Base-by-base conservation (phyloP, 2,888 invertebrate species). In the Drosophila paucipuncta region DNA sequence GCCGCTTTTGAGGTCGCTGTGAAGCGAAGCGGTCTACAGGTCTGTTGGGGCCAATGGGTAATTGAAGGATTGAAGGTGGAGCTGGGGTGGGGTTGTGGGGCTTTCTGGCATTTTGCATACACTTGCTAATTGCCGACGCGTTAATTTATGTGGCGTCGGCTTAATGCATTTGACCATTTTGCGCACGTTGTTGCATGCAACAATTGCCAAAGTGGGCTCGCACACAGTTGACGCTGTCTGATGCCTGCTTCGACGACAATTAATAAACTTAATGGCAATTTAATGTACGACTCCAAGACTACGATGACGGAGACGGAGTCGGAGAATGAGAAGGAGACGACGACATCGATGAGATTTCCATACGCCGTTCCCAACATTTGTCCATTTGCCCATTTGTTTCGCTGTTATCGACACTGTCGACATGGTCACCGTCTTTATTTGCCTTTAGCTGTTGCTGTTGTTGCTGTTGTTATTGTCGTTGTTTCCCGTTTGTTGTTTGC, bases 181-280 rank as follows among this genome's bases (percentile, higher is more conserved):
- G 73, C 61, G 68, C 25, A 54, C 39, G 54, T 76, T 61, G 63
- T 69, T 76, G 76, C 89, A 85, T 88, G 82, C 84, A 88, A 85
- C 88, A 85, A 88, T 88, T 88, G 83, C 85, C 54, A 57, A 54
- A 66, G 62, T 82, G 66, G 73, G 62, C 66, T n/a, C 55, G 28
- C 52, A 18, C 30, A 37, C 35, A 16, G 35, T 54, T 47, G 22
- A 33, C 47, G 31, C 49, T 37, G 39, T 49, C 62, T 73, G 81
- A 81, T 74, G 81, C 73, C 83, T 85, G 74, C 89, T 77, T 75
- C 73, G 78, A 71, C 82, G 79, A 82, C 88, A 90, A 90, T 88
- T 90, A 88, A 90, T 88, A 88, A 90, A 90, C 80, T 89, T 89
- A 88, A 88, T 88, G 87, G 87, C 89, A 64, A 86, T 90, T 90